These are phyloP conservation scores for Daboia siamensis DNA, from an alignment of 2,113 vertebrate genomes.

Conservation along the genomic window DNA sequence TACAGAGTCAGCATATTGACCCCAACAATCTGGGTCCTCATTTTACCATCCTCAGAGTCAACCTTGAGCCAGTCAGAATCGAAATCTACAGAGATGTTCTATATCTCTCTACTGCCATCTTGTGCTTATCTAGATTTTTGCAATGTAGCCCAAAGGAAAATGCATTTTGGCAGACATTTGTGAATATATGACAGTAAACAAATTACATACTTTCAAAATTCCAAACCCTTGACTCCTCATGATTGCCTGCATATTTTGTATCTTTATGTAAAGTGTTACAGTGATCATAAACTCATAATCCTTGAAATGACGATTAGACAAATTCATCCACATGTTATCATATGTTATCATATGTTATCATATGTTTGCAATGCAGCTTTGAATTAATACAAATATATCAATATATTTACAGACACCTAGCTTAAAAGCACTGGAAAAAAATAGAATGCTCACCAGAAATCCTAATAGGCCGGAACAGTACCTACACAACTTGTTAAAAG, in stretches of 20 bases:
- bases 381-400: slow-evolving; percentile 36
- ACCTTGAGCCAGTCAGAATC: neutral
- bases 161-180: neutral
- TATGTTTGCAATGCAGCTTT: slow-evolving; percentile 35
- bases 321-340: neutral
- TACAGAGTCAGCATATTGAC: neutral
- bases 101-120: neutral
- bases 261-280: neutral
- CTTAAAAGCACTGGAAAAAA: neutral
- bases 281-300: neutral
- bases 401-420: slow-evolving; percentile 43
- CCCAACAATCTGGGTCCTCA: neutral
- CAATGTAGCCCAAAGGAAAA: neutral
- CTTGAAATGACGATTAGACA: neutral
- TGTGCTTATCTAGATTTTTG: neutral
- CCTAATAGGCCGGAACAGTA: slow-evolving; percentile 42
- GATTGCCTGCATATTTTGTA: neutral
- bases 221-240: neutral
- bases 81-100: neutral
- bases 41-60: neutral
- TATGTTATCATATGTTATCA: neutral
- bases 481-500: slow-evolving; percentile 48
- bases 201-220: neutral
- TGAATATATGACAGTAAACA: neutral
- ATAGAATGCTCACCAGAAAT: slow-evolving; percentile 51